phyloP scores from a whole-genome alignment of 2,888 invertebrate species.

The Acanthacorydalis orientalis region DNA sequence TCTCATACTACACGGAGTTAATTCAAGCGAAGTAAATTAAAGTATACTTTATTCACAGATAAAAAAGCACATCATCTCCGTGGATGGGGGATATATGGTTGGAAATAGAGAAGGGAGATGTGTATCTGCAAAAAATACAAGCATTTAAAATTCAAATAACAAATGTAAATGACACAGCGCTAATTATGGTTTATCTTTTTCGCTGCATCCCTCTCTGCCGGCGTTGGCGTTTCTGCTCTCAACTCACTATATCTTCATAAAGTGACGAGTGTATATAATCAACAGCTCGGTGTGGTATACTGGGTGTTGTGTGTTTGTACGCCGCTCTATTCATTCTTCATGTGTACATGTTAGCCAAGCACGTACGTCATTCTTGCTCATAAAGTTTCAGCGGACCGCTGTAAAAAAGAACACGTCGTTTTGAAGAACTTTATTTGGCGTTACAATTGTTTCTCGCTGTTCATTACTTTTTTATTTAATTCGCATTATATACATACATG shows the following conservation, averaged over 20 bases:
- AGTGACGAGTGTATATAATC: slow-evolving; percentile 11
- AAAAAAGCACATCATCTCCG: background rate
- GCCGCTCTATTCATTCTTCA: too few relatives aligned
- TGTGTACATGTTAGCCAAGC: too few relatives aligned
- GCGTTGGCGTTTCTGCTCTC: slow-evolving; percentile 12
- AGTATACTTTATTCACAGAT: slow-evolving; percentile 1
- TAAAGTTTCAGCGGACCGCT: too few relatives aligned
- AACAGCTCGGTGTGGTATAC: background rate
- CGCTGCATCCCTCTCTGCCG: slow-evolving; percentile 12
- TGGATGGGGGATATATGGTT: background rate
- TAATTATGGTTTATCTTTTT: slow-evolving; percentile 31
- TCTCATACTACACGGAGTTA: background rate
- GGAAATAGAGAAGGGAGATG: slow-evolving; percentile 1
- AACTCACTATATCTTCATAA: slow-evolving; percentile 24
- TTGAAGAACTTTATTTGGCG: too few relatives aligned
- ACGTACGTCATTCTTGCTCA: too few relatives aligned
- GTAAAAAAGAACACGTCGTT: too few relatives aligned
- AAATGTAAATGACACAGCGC: slow-evolving; percentile 31
- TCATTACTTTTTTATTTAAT: too few relatives aligned
- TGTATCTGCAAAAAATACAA: slow-evolving; percentile 11
- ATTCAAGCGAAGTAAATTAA: slow-evolving; percentile 1
- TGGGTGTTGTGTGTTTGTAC: too few relatives aligned
- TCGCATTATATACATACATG: too few relatives aligned
- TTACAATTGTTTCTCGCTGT: too few relatives aligned
- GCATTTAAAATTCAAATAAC: slow-evolving; percentile 31